Percentiles rank a stretch among this genome's conserved stretches.
Evolutionary conservation across 2,797 vertebrate species (phyloP).

Genomic region (Pogoniulus pusillus): DNA sequence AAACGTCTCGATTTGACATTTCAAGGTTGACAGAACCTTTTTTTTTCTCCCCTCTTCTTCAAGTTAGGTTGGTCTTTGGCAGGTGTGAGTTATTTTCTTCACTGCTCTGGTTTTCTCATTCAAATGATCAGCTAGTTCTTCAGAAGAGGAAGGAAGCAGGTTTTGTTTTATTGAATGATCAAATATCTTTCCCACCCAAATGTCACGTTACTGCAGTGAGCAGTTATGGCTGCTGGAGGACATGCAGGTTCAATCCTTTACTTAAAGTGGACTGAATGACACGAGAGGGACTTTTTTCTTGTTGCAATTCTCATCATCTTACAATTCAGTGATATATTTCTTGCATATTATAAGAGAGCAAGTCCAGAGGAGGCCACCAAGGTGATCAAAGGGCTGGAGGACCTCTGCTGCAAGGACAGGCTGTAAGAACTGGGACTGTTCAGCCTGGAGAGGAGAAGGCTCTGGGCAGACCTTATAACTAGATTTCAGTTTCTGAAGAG

Average conservation of each 20-base stretch:
- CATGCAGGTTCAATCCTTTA: neutral
- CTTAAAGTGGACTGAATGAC: too few species aligned
- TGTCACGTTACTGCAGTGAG: neutral
- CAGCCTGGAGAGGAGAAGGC: too few species aligned
- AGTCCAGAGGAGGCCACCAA: too few species aligned
- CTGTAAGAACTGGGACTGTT: too few species aligned
- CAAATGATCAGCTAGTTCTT: conserved; percentile 62
- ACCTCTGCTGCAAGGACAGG: too few species aligned
- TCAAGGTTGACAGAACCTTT: neutral
- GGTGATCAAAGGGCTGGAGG: too few species aligned
- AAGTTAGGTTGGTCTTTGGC: neutral
- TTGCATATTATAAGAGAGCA: too few species aligned
- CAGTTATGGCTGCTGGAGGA: neutral
- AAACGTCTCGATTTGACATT: neutral
- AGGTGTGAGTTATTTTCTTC: conserved; percentile 81
- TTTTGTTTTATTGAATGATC: neutral
- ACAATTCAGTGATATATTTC: too few species aligned
- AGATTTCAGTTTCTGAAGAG: too few species aligned
- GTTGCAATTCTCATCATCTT: too few species aligned
- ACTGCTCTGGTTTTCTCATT: conserved; percentile 78
- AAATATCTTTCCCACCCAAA: neutral
- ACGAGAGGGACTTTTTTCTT: too few species aligned
- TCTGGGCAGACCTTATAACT: too few species aligned
- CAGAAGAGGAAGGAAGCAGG: conserved; percentile 32
- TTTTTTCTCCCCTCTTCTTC: neutral